Conservation (phyloP, 2,113 vertebrate species). For the Pseudorhombus dupliciocellatus region DNA sequence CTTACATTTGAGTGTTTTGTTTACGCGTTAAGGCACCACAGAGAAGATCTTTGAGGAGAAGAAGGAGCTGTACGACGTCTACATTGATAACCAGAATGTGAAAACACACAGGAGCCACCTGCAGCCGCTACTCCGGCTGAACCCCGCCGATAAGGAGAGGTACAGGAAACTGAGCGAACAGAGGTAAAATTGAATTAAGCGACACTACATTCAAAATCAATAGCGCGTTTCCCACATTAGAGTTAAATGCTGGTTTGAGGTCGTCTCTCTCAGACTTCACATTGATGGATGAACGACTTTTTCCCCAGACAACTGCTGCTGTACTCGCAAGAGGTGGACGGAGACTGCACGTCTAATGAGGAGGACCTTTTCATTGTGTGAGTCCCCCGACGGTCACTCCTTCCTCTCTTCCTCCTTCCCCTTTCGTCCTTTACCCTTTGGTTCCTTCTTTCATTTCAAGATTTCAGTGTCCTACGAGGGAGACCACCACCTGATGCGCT, state of each 20-base stretch:
- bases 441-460: background rate
- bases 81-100: constrained; percentile 98
- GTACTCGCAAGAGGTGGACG: constrained; percentile 95
- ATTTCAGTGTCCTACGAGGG: background rate
- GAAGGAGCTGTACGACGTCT: constrained; percentile 93
- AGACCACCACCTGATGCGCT: background rate
- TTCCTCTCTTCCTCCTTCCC: too few relatives aligned
- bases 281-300: background rate
- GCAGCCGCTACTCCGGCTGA: constrained; percentile 91
- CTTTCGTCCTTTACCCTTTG: too few relatives aligned
- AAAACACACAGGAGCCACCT: constrained; percentile 90
- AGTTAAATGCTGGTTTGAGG: background rate
- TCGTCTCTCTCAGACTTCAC: background rate
- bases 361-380: constrained; percentile 98
- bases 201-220: background rate
- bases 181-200: constrained; percentile 81
- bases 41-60: constrained; percentile 99
- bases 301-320: constrained; percentile 90
- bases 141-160: constrained; percentile 92
- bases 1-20: background rate
- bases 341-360: constrained; percentile 90
- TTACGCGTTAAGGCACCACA: constrained; percentile 86
- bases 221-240: background rate
- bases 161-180: constrained; percentile 95
- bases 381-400: constrained; percentile 77